Conservation (phyloP, 2,797 vertebrate genomes). For the Helicolenus hilgendorfi region DNA sequence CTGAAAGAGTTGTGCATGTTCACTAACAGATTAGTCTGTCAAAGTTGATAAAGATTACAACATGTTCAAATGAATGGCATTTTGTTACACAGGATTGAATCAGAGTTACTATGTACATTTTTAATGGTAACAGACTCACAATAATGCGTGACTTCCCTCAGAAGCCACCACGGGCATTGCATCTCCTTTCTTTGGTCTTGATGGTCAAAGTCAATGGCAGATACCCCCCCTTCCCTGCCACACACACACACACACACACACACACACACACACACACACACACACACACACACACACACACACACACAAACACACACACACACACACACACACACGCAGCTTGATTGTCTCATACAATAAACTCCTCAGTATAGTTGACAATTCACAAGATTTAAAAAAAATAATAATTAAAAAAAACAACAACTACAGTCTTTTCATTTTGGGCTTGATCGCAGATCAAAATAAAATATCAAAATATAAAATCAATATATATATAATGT, state of each 20-base stretch:
- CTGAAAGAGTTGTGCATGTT: background rate
- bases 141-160: background rate
- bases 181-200: background rate
- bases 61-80: background rate
- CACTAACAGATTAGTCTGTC: background rate
- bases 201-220: slow-evolving; percentile 61
- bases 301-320: background rate
- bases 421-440: background rate
- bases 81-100: background rate
- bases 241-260: background rate
- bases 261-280: background rate
- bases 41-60: background rate
- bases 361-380: background rate
- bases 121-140: background rate
- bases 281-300: background rate
- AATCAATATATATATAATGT: background rate
- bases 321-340: background rate
- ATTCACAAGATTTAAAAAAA: background rate
- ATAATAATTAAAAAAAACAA: background rate
- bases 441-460: background rate
- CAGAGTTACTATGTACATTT: background rate
- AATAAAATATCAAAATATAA: background rate
- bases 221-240: background rate
- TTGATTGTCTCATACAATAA: background rate
- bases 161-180: background rate